Base-by-base conservation (phyloP, 1,140 invertebrate species). In the Magallana ariakensis region DNA sequence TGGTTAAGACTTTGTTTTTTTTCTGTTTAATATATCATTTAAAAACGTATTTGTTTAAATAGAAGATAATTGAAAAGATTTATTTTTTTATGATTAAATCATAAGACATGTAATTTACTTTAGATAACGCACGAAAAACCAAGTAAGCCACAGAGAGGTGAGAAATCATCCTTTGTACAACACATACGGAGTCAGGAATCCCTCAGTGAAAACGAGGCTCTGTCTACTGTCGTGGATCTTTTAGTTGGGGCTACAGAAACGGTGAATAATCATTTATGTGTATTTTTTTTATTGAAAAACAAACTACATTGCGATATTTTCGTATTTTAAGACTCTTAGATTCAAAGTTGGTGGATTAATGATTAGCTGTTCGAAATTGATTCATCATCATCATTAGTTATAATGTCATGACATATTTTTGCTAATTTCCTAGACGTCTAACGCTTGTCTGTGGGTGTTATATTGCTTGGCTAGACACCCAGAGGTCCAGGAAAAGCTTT, bases 401-500 rank as follows among this genome's bases (percentile, higher is more conserved):
- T 62, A 62, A 15, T 46, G 33, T 46, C 33, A 46, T 5, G 5
- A 5, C 33, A 46, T 46, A 46, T 46, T 46, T 46, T 46, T 5
- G 2, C 16, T 26, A 11, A 70, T 58, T 9, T 85, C 96, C 84
- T 92, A 98, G 97, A 98, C 97, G 1, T 96, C 98, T 0, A 98
- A 97, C 93, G 96, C 96, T 0, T 96, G 96, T 1, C 96, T 97
- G 33, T 99, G 98, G 95, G 95, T 96, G 8, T 93, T 99, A 1
- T 98, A 98, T 92, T 96, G 98, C 92, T 94, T 99, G 60, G 96
- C 97, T 1, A 96, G 94, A 19, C 97, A 98, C 95, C 95, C 95
- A 16, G 97, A 98, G 3, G 92, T 90, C 0, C 94, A 95, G 81
- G 88, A 93, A 66, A 89, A 85, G 46, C 80, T 94, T 10, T 96